Percentiles rank a stretch among this genome's conserved stretches.
Evolutionary conservation across 2,888 invertebrate species (phyloP).

Genomic region (Aphodius sticticus): DNA sequence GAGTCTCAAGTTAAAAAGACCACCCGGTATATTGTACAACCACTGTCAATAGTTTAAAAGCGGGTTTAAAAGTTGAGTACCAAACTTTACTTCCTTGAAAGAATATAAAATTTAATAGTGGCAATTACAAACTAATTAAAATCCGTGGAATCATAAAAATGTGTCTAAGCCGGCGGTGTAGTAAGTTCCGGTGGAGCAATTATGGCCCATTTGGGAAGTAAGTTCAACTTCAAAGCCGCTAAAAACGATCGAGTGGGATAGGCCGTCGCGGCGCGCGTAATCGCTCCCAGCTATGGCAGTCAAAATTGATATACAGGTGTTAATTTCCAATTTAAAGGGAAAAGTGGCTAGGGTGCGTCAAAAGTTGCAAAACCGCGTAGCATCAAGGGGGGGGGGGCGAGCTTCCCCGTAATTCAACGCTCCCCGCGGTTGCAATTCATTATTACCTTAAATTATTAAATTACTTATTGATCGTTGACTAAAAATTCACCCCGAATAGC

Average conservation of each 20-base stretch:
- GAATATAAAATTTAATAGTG: not conserved
- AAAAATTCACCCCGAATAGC: not conserved
- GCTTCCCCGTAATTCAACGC: not conserved
- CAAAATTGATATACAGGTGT: conserved; percentile 16
- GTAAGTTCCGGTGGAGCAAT: not conserved
- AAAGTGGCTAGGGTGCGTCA: not conserved
- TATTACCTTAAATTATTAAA: not conserved
- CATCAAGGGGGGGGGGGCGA: not conserved
- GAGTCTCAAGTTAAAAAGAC: too few relatives aligned
- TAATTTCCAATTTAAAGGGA: conserved; percentile 16
- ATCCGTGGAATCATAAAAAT: not conserved
- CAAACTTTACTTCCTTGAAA: not conserved
- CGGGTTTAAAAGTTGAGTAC: too few relatives aligned
- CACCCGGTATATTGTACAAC: too few relatives aligned
- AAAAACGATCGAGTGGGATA: not conserved
- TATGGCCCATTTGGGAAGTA: not conserved
- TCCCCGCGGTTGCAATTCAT: not conserved
- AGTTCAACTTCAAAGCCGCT: not conserved
- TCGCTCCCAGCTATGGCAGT: not conserved
- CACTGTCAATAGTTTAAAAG: too few relatives aligned
- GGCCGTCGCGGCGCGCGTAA: not conserved
- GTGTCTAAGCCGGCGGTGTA: conserved; percentile 7
- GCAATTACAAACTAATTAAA: not conserved
- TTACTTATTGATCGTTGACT: not conserved
- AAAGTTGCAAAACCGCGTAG: not conserved